A percentile compares a stretch with the other conserved stretches of the same genome.
Conservation (phyloP, 2,113 vertebrate species). For the Pelecanoides urinatrix region DNA sequence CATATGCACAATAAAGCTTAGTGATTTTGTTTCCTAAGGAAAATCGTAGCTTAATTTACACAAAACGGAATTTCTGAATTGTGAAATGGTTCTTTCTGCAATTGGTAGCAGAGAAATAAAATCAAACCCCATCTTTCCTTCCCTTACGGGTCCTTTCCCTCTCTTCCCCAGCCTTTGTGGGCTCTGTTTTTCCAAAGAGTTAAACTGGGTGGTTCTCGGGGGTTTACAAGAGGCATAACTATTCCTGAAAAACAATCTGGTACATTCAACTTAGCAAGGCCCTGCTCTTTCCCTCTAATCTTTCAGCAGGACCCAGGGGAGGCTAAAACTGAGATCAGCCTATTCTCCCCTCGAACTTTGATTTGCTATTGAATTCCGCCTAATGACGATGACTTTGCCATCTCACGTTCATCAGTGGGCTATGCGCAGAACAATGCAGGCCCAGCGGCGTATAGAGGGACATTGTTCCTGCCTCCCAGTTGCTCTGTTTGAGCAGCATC, state of each 20-base stretch:
- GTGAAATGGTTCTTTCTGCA: neutral
- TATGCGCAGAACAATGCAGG: slow-evolving; percentile 78
- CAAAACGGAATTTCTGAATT: neutral
- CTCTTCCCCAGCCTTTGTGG: neutral
- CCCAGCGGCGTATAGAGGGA: slow-evolving; percentile 81
- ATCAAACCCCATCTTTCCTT: neutral
- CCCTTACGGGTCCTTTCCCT: neutral
- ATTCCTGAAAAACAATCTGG: slow-evolving; percentile 95
- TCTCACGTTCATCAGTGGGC: slow-evolving; percentile 86
- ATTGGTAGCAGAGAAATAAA: neutral
- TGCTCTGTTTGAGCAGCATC: slow-evolving; percentile 61
- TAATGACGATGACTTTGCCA: slow-evolving; percentile 90
- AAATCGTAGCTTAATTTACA: neutral
- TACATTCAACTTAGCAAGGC: slow-evolving; percentile 93
- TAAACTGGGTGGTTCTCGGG: slow-evolving; percentile 76
- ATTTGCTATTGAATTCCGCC: slow-evolving; percentile 99
- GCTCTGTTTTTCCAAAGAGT: slow-evolving; percentile 68
- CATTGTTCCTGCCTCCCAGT: slow-evolving; percentile 82
- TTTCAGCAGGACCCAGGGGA: slow-evolving; percentile 99
- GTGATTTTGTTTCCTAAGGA: neutral
- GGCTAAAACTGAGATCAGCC: slow-evolving; percentile 92
- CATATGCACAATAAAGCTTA: accelerated
- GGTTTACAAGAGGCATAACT: slow-evolving; percentile 74
- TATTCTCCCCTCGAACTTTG: slow-evolving; percentile 98
- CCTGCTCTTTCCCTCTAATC: slow-evolving; percentile 94